Evolutionary conservation across 1,140 invertebrate species (phyloP).

Genomic region (Chelonus insularis): DNA sequence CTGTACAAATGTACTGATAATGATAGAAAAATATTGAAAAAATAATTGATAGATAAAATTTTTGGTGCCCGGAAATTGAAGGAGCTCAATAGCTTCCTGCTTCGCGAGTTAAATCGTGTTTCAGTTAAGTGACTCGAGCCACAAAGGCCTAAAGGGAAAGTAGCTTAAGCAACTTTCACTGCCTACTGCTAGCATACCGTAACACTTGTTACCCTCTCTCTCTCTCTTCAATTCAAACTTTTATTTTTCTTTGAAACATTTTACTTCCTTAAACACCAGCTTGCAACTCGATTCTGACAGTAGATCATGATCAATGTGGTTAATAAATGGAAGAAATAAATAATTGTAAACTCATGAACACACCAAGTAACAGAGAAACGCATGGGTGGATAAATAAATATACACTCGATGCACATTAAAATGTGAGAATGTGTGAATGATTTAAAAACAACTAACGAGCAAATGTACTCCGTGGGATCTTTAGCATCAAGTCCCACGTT

Average conservation of each 20-base stretch:
- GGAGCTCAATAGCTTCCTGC: conserved; percentile 18
- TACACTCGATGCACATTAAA: neutral
- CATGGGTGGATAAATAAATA: too few relatives aligned
- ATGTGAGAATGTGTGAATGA: neutral
- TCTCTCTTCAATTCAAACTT: neutral
- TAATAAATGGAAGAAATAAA: too few relatives aligned
- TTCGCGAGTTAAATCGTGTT: conserved; percentile 12
- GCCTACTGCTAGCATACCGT: conserved; percentile 24
- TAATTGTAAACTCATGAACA: too few relatives aligned
- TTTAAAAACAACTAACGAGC: conserved; percentile 5
- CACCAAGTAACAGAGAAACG: neutral
- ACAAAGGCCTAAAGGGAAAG: conserved; percentile 50
- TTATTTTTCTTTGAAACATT: conserved; percentile 1
- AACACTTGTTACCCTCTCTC: conserved; percentile 12
- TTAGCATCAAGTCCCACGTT: neutral
- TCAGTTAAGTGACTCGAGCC: conserved; percentile 8
- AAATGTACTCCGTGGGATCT: neutral
- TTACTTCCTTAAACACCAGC: conserved; percentile 2
- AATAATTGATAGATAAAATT: neutral
- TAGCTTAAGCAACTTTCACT: conserved; percentile 58
- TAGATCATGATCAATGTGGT: too few relatives aligned
- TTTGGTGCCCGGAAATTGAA: conserved; percentile 49
- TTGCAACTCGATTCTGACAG: neutral
- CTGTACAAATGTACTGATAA: too few relatives aligned
- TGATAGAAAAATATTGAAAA: too few relatives aligned